These are phyloP conservation scores for Epiperipatus broadwayi DNA, from an alignment of 2,888 invertebrate species.

Conservation along the genomic window DNA sequence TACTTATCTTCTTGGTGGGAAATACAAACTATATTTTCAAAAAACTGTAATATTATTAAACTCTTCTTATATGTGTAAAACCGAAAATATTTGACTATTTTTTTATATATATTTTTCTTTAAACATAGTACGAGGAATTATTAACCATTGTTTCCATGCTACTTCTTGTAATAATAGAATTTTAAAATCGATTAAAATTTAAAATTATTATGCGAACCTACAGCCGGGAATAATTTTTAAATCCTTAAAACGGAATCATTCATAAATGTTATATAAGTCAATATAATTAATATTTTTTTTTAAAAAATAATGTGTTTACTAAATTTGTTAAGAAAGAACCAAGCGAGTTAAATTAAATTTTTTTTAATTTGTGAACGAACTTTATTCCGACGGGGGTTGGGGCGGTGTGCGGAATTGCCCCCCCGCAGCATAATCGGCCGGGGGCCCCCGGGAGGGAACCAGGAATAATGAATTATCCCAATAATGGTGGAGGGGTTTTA, in stretches of 20 bases:
- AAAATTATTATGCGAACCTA: constrained; percentile 95
- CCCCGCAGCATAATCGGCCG: constrained; percentile 89
- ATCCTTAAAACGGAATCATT: constrained; percentile 82
- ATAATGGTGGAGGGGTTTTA: constrained; percentile 95
- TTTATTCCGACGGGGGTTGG: constrained; percentile 90
- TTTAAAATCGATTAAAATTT: constrained; percentile 96
- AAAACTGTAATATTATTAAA: too few relatives aligned
- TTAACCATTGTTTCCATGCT: constrained; percentile 92
- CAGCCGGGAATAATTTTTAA: constrained; percentile 85
- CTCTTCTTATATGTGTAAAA: too few relatives aligned
- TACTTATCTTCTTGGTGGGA: too few relatives aligned
- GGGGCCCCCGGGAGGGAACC: constrained; percentile 82
- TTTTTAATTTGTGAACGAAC: constrained; percentile 19
- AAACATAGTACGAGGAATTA: constrained; percentile 90
- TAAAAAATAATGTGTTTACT: too few relatives aligned
- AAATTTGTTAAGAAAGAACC: constrained; percentile 11
- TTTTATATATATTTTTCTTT: constrained; percentile 35
- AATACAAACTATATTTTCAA: too few relatives aligned
- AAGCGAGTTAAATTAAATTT: constrained; percentile 1
- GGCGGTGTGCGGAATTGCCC: constrained; percentile 97
- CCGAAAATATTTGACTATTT: too few relatives aligned
- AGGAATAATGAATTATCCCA: constrained; percentile 82
- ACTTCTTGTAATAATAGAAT: constrained; percentile 86
- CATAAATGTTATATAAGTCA: constrained; percentile 72
- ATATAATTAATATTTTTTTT: constrained; percentile 10